A percentile compares a stretch with the other conserved stretches of the same genome.
Evolutionary conservation across 1,140 invertebrate species (phyloP).

Genomic region (Achatina immaculata): DNA sequence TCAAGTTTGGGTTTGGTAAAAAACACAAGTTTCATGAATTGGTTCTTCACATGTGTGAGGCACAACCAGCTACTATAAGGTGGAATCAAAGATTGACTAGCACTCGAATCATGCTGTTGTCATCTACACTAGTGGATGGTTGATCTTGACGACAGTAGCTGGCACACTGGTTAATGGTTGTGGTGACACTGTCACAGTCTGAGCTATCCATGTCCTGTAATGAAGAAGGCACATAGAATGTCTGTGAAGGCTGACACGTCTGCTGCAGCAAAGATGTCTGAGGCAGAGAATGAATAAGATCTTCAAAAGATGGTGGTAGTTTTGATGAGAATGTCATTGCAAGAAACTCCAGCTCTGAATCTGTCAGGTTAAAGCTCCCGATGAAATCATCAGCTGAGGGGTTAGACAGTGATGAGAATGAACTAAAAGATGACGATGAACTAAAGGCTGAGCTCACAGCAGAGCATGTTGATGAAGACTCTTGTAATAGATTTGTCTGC

Average conservation of each 20-base stretch:
- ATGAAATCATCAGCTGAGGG: slow-evolving; percentile 28
- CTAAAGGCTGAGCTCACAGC: neutral
- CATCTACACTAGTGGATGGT: slow-evolving; percentile 33
- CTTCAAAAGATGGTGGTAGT: slow-evolving; percentile 34
- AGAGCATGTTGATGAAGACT: neutral
- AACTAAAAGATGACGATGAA: neutral
- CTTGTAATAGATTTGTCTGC: neutral
- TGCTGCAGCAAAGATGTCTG: slow-evolving; percentile 21
- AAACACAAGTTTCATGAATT: too few species aligned
- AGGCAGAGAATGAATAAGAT: slow-evolving; percentile 30
- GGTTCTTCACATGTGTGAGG: too few species aligned
- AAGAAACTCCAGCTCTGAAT: slow-evolving; percentile 27
- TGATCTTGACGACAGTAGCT: slow-evolving; percentile 35
- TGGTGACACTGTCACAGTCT: slow-evolving; percentile 5
- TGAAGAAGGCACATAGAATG: slow-evolving; percentile 39
- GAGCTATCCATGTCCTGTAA: slow-evolving; percentile 22
- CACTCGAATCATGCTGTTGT: slow-evolving; percentile 29
- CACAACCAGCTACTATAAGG: too few species aligned
- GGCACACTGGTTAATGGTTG: slow-evolving; percentile 29
- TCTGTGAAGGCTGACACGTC: slow-evolving; percentile 26
- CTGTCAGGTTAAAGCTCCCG: slow-evolving; percentile 14
- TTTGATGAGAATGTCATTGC: slow-evolving; percentile 36
- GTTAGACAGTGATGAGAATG: neutral
- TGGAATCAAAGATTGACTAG: slow-evolving; percentile 33
- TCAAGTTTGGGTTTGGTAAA: too few species aligned